Evolutionary conservation across 2,797 vertebrate genomes (phyloP), one percentile per base, ranked within the genome.

Genomic region (Molossus molossus): DNA sequence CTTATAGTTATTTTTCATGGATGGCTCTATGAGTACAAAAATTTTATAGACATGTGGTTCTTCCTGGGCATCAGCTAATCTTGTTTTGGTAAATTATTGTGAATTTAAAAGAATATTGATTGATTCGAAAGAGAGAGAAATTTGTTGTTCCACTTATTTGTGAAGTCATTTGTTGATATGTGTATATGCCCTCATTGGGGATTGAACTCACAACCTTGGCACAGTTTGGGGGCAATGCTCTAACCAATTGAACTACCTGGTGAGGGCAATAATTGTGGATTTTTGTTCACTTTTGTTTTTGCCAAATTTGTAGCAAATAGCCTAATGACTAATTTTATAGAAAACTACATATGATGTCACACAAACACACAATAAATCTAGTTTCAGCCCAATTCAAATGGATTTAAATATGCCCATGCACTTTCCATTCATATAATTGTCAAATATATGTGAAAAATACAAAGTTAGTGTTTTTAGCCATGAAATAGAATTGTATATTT

Each of bases 401-500:
- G n/a, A 76, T 10, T 94, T 96, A 91, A 87, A 90, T 92, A 88
- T 67, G 18, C 89, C 3, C 11, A 91, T 87, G 90, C n/a, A 93
- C 60, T 84, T n/a, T 15, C 40, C 37, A 87, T 96, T 93, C 72
- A 55, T 45, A 40, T 1, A 6, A 91, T 97, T 97, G 15, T 73
- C 90, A 97, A 96, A 96, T 92, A 64, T 95, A 77, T 73, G 73
- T 95, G 55, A 97, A 94, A 81, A 94, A 93, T 69, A 73, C 21
- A 90, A 75, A 97, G 5, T 86, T 91, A 84, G 12, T 93, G 25
- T 77, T 97, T 97, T 96, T 67, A 98, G 37, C 17, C 75, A 79
- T 91, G 84, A 98, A 97, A 97, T 96, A 95, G 33, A 98, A 97
- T 96, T 25, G 69, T 95, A 20, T 62, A 94, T 94, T 97, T 97